These are phyloP conservation scores for Sebastes nivosus DNA, from an alignment of 2,797 vertebrate species.

Conservation along the genomic window DNA sequence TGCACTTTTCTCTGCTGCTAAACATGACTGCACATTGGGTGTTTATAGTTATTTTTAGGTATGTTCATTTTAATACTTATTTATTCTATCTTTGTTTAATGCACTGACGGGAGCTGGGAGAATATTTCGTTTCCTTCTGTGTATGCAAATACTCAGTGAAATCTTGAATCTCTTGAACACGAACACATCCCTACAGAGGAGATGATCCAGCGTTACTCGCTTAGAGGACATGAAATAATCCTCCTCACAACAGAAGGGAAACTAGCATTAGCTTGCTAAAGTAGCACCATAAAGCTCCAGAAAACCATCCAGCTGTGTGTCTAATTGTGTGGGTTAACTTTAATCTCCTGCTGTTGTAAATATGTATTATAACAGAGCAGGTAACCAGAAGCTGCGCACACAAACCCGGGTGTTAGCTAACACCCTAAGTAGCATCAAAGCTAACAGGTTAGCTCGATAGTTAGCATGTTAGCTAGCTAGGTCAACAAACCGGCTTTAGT, in stretches of 20 bases:
- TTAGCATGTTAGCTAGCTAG: neutral
- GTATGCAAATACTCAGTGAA: no score
- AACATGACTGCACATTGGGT: fast-evolving
- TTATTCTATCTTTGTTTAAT: no score
- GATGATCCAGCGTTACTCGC: neutral
- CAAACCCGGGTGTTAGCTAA: fast-evolving
- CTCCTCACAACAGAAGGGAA: neutral
- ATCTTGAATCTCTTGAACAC: neutral
- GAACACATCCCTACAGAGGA: neutral
- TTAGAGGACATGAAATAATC: constrained; percentile 10
- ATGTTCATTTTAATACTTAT: no score
- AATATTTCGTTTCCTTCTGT: no score
- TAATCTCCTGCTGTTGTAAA: neutral
- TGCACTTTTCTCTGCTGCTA: no score
- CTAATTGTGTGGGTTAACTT: fast-evolving
- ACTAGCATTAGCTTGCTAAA: constrained; percentile 37
- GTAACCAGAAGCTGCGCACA: neutral
- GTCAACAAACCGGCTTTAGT: constrained; percentile 51
- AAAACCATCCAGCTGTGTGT: neutral
- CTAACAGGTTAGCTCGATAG: constrained; percentile 16
- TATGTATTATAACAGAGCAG: fast-evolving
- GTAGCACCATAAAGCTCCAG: neutral
- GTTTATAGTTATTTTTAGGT: no score
- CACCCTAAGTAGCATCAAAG: constrained; percentile 16
- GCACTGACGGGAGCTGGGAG: no score